Conservation (phyloP, 2,113 vertebrate species). For the Spermophilus dauricus region DNA sequence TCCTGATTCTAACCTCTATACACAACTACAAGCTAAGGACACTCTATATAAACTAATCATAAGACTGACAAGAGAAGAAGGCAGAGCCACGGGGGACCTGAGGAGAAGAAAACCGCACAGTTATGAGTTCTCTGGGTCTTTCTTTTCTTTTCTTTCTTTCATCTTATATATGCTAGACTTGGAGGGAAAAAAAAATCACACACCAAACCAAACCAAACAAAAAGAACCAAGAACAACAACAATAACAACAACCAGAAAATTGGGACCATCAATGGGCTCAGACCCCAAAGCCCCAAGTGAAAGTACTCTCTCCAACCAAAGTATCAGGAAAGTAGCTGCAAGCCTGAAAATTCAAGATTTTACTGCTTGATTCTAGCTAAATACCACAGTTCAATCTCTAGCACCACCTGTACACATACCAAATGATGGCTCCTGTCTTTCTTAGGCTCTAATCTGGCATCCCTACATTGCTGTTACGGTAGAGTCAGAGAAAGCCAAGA, state of each 20-base stretch:
- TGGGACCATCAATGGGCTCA: neutral
- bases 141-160: neutral
- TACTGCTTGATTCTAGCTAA: neutral
- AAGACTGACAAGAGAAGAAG: neutral
- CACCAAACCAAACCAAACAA: no score
- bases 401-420: no score
- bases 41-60: neutral
- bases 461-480: neutral
- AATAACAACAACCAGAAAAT: neutral
- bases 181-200: neutral
- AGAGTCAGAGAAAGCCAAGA: neutral
- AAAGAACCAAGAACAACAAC: no score
- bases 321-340: neutral
- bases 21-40: neutral
- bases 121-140: neutral
- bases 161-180: neutral
- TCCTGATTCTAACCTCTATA: neutral
- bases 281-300: neutral
- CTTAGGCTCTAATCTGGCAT: neutral
- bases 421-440: neutral
- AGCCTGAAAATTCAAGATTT: neutral
- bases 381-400: neutral
- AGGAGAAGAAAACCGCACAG: neutral
- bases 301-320: neutral
- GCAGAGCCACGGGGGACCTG: neutral